Evolutionary conservation across 1,140 invertebrate genomes (phyloP).

Genomic region (Drosophila pandora): DNA sequence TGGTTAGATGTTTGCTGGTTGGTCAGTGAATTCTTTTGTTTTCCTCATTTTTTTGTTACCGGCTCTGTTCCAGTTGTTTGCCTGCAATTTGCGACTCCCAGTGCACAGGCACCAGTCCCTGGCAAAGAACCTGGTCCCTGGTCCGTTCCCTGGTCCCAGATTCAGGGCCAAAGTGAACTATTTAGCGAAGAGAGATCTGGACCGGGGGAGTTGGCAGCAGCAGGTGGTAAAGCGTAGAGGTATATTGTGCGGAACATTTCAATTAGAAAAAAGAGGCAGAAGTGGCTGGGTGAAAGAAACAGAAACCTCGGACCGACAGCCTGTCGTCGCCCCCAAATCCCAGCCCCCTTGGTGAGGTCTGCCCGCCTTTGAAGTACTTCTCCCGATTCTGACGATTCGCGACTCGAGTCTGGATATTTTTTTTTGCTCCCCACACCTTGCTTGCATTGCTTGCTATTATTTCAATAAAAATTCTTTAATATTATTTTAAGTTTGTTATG

Average conservation of each 20-base stretch:
- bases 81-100: slow-evolving; percentile 59
- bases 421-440: slow-evolving; percentile 16
- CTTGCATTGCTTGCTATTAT: slow-evolving; percentile 66
- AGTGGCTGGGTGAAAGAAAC: slow-evolving; percentile 28
- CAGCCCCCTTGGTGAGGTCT: slow-evolving; percentile 13
- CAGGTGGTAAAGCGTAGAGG: slow-evolving; percentile 80
- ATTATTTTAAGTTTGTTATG: slow-evolving; percentile 80
- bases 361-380: slow-evolving; percentile 75
- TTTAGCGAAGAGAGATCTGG: slow-evolving; percentile 50
- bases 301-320: slow-evolving; percentile 66
- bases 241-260: slow-evolving; percentile 79
- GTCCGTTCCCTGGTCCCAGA: slow-evolving; percentile 14
- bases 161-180: slow-evolving; percentile 55
- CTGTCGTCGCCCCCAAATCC: slow-evolving; percentile 70
- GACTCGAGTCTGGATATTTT: slow-evolving; percentile 30
- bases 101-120: slow-evolving; percentile 6
- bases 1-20: slow-evolving; percentile 36
- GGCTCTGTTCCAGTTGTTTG: slow-evolving; percentile 53
- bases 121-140: neutral
- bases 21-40: slow-evolving; percentile 65
- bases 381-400: slow-evolving; percentile 69
- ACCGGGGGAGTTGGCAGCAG: slow-evolving; percentile 52
- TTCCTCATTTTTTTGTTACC: slow-evolving; percentile 22
- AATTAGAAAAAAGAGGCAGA: slow-evolving; percentile 68
- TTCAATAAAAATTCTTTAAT: slow-evolving; percentile 82